A percentile compares a stretch with the other conserved stretches of the same genome.
These are phyloP conservation scores for Noctua janthe DNA, from an alignment of 2,888 invertebrate species.

Conservation along the genomic window DNA sequence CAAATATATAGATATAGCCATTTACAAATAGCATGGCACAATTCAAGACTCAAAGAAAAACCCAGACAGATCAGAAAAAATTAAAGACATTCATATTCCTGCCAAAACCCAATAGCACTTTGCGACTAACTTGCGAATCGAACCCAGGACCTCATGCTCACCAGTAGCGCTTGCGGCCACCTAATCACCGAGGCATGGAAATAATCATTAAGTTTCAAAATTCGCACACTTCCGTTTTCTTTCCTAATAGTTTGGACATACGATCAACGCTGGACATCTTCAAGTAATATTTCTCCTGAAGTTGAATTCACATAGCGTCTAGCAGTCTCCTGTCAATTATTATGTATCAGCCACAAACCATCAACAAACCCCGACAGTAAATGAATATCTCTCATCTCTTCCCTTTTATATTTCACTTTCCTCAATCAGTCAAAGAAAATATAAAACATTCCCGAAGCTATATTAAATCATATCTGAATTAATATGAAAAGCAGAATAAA, in stretches of 20 bases:
- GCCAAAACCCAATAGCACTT: not conserved
- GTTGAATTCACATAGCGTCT: not conserved
- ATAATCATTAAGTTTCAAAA: not conserved
- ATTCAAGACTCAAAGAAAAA: no score
- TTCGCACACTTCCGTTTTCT: not conserved
- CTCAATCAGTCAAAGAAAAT: slow-evolving; percentile 18
- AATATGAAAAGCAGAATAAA: slow-evolving; percentile 34
- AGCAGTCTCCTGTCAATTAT: not conserved
- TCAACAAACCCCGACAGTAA: not conserved
- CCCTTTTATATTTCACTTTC: slow-evolving; percentile 1
- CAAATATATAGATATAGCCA: no score
- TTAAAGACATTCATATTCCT: not conserved
- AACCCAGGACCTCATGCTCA: not conserved
- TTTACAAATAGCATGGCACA: no score
- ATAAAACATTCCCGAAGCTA: not conserved
- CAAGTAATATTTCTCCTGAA: not conserved
- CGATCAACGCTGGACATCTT: not conserved
- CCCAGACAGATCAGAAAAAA: no score
- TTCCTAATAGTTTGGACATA: not conserved
- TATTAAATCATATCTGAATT: slow-evolving; percentile 24
- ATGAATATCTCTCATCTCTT: not conserved
- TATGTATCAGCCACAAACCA: no score
- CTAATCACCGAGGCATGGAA: not conserved
- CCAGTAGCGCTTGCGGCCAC: not conserved
- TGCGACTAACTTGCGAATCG: not conserved